A percentile compares a stretch with the other conserved stretches of the same genome.
Conservation (phyloP, 2,797 vertebrate species). For the Ambastaia sidthimunki region DNA sequence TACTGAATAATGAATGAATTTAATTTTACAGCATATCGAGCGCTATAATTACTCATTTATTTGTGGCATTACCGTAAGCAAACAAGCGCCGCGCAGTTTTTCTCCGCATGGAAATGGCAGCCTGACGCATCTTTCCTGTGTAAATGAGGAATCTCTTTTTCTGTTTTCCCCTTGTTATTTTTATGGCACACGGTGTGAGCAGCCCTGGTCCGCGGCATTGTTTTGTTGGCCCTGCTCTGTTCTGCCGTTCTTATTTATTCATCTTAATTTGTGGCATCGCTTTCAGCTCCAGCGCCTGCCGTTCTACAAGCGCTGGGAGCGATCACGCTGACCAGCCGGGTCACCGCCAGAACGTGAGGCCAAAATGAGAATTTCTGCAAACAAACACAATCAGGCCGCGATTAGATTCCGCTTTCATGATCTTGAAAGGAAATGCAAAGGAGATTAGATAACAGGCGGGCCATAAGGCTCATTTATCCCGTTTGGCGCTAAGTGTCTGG, state of each 20-base stretch:
- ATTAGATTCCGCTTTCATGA: conserved; percentile 83
- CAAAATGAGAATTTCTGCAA: conserved; percentile 83
- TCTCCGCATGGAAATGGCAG: neutral
- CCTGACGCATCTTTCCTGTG: neutral
- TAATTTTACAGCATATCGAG: neutral
- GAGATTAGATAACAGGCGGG: conserved; percentile 81
- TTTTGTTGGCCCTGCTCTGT: conserved; percentile 41
- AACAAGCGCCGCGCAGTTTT: neutral
- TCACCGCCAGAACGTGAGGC: conserved; percentile 58
- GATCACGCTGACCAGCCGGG: conserved; percentile 58
- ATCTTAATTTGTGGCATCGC: conserved; percentile 54
- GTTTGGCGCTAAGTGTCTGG: conserved; percentile 73
- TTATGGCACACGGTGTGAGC: conserved; percentile 5
- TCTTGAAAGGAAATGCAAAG: conserved; percentile 85
- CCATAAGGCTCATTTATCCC: conserved; percentile 82
- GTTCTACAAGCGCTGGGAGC: conserved; percentile 60
- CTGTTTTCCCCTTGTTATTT: conserved; percentile 33
- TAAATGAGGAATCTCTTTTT: conserved; percentile 23
- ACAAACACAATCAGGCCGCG: conserved; percentile 82
- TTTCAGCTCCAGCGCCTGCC: conserved; percentile 59
- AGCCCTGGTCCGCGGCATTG: conserved; percentile 38
- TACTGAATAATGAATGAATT: conserved; percentile 15
- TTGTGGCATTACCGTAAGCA: conserved; percentile 9
- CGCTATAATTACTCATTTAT: neutral
- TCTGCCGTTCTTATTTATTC: conserved; percentile 51